Conservation (phyloP, 2,797 vertebrate species). For the Trachops cirrhosus region DNA sequence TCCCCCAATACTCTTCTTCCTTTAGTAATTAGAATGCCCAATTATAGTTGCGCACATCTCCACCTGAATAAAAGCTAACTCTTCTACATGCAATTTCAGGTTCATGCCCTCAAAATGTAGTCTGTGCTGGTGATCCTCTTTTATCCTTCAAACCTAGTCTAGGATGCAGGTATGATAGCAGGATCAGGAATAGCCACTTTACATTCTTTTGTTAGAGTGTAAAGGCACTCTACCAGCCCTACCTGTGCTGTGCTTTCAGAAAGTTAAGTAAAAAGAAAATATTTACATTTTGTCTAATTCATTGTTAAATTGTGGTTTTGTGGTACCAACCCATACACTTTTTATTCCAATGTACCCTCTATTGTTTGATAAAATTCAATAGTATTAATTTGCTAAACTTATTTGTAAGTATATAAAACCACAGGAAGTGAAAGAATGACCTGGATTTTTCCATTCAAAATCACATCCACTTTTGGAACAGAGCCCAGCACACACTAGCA, state of each 20-base stretch:
- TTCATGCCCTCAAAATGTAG: neutral
- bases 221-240: neutral
- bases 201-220: too few species aligned
- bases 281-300: neutral
- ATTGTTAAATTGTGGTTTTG: neutral
- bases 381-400: neutral
- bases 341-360: neutral
- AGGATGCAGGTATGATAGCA: neutral
- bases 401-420: neutral
- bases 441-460: neutral
- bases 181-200: neutral
- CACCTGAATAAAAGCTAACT: neutral
- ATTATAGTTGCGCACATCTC: neutral
- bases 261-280: neutral
- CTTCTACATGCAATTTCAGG: neutral
- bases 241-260: neutral
- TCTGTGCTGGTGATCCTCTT: neutral
- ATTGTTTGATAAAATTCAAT: constrained; percentile 2
- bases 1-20: neutral
- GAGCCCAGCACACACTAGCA: neutral
- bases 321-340: neutral
- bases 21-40: neutral
- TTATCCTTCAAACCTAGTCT: neutral
- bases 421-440: neutral
- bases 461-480: neutral